Conservation (phyloP, 2,797 vertebrate species). For the Heliangelus exortis region DNA sequence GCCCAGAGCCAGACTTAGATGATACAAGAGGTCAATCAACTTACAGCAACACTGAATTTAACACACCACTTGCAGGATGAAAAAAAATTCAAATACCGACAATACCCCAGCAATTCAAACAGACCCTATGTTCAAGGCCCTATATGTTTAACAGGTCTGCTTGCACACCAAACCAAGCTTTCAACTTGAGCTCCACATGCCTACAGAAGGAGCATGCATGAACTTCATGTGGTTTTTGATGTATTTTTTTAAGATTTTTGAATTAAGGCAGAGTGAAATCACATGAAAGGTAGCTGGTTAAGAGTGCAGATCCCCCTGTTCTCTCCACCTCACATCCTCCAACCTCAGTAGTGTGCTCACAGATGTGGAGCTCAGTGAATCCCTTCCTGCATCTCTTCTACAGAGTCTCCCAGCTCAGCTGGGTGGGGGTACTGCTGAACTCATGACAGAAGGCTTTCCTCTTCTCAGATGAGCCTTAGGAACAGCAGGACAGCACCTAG, state of each 20-base stretch:
- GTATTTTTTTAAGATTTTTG: not conserved
- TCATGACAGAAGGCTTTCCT: not conserved
- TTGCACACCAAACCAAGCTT: not conserved
- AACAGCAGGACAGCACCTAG: not conserved
- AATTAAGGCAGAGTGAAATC: not conserved
- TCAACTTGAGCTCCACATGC: not conserved
- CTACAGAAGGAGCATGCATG: not conserved
- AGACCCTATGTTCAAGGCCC: not conserved
- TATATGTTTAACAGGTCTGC: not conserved
- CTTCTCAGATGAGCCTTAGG: not conserved
- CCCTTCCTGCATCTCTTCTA: not conserved
- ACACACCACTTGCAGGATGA: not conserved
- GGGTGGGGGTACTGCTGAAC: rapidly evolving
- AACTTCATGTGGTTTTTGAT: not conserved
- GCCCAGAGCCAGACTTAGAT: not conserved
- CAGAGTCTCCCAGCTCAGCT: not conserved
- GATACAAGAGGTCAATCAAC: not conserved
- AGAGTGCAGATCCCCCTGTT: not conserved
- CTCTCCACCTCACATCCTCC: not conserved
- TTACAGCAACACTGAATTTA: not conserved
- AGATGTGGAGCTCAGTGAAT: not conserved
- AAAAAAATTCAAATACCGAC: not conserved
- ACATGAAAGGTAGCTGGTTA: no score
- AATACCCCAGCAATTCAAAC: not conserved
- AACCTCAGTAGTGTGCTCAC: rapidly evolving